Evolutionary conservation across 2,797 vertebrate genomes (phyloP).

Genomic region (Coendou prehensilis): DNA sequence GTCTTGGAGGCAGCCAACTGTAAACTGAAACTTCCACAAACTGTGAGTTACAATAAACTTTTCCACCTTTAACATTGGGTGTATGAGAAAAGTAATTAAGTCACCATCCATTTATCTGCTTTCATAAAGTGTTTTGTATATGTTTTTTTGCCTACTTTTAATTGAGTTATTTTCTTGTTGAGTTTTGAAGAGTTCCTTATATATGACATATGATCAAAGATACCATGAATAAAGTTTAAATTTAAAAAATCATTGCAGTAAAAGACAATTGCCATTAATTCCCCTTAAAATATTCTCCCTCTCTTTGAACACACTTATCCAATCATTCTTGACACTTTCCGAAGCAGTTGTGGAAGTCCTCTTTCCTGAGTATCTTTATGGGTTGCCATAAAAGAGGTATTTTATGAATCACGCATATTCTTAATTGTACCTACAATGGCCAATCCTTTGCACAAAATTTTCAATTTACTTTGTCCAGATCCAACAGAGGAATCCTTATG

Average conservation of each 20-base stretch:
- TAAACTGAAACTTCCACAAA: neutral
- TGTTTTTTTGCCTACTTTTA: neutral
- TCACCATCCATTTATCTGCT: neutral
- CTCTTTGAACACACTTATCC: neutral
- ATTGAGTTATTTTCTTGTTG: neutral
- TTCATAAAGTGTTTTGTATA: neutral
- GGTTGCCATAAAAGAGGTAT: neutral
- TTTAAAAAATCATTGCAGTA: neutral
- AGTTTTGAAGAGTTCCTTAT: neutral
- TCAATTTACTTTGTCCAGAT: neutral
- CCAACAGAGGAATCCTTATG: neutral
- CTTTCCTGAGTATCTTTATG: neutral
- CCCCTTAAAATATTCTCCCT: neutral
- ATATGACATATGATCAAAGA: neutral
- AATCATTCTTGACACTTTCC: neutral
- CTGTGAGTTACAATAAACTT: neutral
- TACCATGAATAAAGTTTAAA: neutral
- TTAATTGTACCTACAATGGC: neutral
- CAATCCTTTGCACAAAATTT: neutral
- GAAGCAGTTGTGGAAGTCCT: neutral
- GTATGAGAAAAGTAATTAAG: neutral
- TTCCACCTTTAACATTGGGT: neutral
- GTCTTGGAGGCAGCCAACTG: neutral
- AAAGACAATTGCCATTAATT: neutral
- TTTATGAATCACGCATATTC: neutral